These are phyloP conservation scores for Calephelis virginiensis DNA, from an alignment of 1,140 invertebrate genomes.

Conservation along the genomic window DNA sequence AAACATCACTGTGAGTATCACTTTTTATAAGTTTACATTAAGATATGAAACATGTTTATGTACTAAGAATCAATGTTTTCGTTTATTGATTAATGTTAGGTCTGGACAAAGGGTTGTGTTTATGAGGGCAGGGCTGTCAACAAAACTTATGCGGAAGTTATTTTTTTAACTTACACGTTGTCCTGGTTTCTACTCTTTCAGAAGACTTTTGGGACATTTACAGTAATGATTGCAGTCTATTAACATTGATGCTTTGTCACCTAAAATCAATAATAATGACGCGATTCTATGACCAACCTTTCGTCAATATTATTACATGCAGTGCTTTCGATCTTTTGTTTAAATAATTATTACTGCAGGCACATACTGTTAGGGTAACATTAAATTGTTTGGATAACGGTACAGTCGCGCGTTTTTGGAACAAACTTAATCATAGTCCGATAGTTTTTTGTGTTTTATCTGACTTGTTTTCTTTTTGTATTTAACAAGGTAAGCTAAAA, in stretches of 20 bases:
- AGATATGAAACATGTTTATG: neutral
- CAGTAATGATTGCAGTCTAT: neutral
- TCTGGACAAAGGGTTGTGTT: conserved; percentile 74
- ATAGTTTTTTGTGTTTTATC: conserved; percentile 55
- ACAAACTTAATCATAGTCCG: conserved; percentile 70
- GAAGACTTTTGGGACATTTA: neutral
- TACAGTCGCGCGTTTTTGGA: conserved; percentile 64
- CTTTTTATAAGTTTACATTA: conserved; percentile 12
- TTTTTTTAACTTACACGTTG: conserved; percentile 30
- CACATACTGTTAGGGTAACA: conserved; percentile 53
- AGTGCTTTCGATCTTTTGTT: conserved; percentile 10
- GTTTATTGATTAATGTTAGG: conserved; percentile 68
- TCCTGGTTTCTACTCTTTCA: conserved; percentile 4
- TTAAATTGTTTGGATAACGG: conserved; percentile 70
- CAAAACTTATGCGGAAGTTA: conserved; percentile 71
- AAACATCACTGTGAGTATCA: conserved; percentile 95
- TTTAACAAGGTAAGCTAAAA: neutral
- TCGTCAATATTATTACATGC: neutral
- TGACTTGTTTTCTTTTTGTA: conserved; percentile 6
- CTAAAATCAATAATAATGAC: neutral
- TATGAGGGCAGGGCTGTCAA: conserved; percentile 77
- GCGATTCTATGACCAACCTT: neutral
- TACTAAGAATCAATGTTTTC: conserved; percentile 33
- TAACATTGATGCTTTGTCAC: neutral
- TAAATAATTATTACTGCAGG: conserved; percentile 47